Base-by-base conservation (phyloP, 2,113 vertebrate genomes). In the Trogon surrucura region DNA sequence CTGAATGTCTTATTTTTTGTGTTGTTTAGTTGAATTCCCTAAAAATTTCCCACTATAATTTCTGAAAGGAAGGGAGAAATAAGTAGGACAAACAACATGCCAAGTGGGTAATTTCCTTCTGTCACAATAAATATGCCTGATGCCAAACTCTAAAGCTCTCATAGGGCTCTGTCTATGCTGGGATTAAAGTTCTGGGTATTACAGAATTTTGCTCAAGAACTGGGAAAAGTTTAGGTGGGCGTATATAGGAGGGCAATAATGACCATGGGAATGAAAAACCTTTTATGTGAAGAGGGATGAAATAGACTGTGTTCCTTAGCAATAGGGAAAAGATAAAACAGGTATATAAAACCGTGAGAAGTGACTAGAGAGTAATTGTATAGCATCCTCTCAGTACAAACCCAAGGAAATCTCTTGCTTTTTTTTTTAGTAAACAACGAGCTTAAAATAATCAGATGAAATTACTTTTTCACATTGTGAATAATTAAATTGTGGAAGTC, bases 381-480 rank as follows among this genome's bases (percentile, higher is more conserved):
- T 56, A 44, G 7, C 32, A 25, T 80, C 41, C 83, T 92, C 78
- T 58, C 70, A 21, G 13, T 71, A 53, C 16, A 67, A 70, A 61
- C 11, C 5, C 0, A 0, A 54, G 56, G 36, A 92, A 73, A 57
- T 57, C 8, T 47, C 14, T 23, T 60, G 17, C 19, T 36, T 1
- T 8, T 77, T 77, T 41, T 41, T 85, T 81, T 61, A 41, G 62
- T 62, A 82, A 79, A 21, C 17, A 73, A 19, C 7, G 60, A 72
- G 5, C 16, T 85, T 80, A 72, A 85, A 92, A 71, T 53, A 73
- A 79, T 34, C 27, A 77, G 27, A 21, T 75, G 19, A 74, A 79
- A 60, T 51, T 67, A 36, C 11, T 51, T 67, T 81, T 79, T 45
- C 21, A 30, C 25, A 11, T 26, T 61, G 29, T 74, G 60, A 48